Evolutionary conservation across 2,888 invertebrate species (phyloP).

Genomic region (Mimas tiliae): DNA sequence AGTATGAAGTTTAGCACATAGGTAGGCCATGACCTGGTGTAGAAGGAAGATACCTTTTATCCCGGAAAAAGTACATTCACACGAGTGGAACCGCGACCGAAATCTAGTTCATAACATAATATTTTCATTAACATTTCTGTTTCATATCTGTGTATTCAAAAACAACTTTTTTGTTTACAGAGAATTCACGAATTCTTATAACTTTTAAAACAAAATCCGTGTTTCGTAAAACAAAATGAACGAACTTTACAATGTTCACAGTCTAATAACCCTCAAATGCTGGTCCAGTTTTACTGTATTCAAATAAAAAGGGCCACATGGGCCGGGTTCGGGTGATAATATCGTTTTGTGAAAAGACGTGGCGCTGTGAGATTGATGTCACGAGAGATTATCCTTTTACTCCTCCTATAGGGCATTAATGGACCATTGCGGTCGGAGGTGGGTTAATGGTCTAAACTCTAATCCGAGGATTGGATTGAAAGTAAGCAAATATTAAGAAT

Average conservation of each 20-base stretch:
- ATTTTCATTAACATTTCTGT: too few species aligned
- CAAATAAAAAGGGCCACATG: constrained; percentile 12
- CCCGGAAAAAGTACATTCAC: too few species aligned
- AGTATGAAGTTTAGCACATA: too few species aligned
- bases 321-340: constrained; percentile 16
- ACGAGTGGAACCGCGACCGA: too few species aligned
- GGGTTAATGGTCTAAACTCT: constrained; percentile 36
- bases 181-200: background rate
- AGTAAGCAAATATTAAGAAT: background rate
- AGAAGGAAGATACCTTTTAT: too few species aligned
- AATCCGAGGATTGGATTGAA: constrained; percentile 1
- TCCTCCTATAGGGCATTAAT: constrained; percentile 37
- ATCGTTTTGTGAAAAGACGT: constrained; percentile 27
- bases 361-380: constrained; percentile 24
- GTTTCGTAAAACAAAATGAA: constrained; percentile 5
- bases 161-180: background rate
- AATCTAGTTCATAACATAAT: too few species aligned
- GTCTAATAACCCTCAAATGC: constrained; percentile 22
- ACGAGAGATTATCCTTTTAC: constrained; percentile 27
- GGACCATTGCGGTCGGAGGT: constrained; percentile 34
- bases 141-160: background rate
- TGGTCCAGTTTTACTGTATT: constrained; percentile 10
- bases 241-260: constrained; percentile 3
- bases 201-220: constrained; percentile 14
- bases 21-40: too few species aligned